phyloP scores from a whole-genome alignment of 2,797 vertebrate species.

The Natrix natrix region DNA sequence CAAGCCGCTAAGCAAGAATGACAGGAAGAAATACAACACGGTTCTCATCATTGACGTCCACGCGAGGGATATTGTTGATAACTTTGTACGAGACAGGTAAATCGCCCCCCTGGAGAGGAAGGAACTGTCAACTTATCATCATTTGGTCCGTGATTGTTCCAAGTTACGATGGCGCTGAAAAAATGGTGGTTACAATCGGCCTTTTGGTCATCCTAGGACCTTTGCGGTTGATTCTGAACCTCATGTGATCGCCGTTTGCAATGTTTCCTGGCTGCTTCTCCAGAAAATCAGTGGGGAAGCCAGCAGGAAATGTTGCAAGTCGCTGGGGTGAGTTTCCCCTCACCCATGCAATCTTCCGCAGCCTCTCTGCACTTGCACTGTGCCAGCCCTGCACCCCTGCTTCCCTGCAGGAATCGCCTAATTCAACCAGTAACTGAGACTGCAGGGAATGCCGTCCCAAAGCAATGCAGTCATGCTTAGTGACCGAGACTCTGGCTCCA shows the following conservation, averaged over 20 bases:
- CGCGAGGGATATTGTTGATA: constrained; percentile 92
- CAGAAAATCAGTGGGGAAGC: not conserved
- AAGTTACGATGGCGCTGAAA: not conserved
- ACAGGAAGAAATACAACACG: constrained; percentile 90
- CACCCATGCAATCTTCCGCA: not conserved
- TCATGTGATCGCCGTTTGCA: not conserved
- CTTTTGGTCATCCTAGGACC: not conserved
- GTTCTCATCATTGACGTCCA: constrained; percentile 97
- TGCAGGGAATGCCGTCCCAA: not conserved
- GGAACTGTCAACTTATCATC: not conserved
- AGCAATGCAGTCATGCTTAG: not conserved
- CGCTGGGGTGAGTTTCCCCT: not conserved
- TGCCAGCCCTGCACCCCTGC: no score
- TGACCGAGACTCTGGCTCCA: no score
- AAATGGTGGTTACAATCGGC: not conserved
- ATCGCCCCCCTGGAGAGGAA: not conserved
- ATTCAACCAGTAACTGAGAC: not conserved
- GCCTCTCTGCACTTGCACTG: not conserved
- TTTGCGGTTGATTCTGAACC: no score
- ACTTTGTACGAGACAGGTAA: constrained; percentile 87
- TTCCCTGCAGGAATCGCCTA: not conserved
- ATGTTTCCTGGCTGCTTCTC: not conserved
- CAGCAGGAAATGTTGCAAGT: not conserved
- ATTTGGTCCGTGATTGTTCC: not conserved
- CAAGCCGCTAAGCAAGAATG: constrained; percentile 81